Evolutionary conservation across 2,797 vertebrate genomes (phyloP), one percentile per base, ranked within the genome.

Genomic region (Petrocephalus sullivani): DNA sequence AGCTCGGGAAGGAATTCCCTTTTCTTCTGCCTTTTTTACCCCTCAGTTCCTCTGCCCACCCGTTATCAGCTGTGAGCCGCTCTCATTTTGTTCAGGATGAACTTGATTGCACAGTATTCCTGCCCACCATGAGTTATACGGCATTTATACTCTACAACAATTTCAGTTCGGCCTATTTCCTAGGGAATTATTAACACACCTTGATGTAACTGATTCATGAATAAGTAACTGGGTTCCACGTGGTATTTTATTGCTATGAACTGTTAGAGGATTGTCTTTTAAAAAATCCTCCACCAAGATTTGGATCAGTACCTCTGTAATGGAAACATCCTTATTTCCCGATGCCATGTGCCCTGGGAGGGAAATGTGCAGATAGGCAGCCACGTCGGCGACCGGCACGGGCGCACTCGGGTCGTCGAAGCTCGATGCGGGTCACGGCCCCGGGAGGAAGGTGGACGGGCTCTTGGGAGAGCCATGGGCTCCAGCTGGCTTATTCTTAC

Each of bases 121-220:
- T 87, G 93, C 93, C 93, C 92, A 92, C 91, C 87, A 90, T 90
- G 86, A 94, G 93, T 92, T 92, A 92, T 90, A 92, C 90, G 89
- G 92, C 92, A 91, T 92, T 91, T 91, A 92, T 95, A 93, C 95
- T 95, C 93, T 90, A 95, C 94, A 96, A 96, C 94, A 95, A 95
- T 92, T 91, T 93, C 89, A 93, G 94, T 95, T 95, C 93, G 90
- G 92, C 93, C 88, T 90, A 92, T 94, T 96, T 95, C 95, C 92
- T 92, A 87, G 87, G 93, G 94, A 95, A 96, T 96, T 96, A 96
- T 95, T 95, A 96, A 95, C 94, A 95, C 94, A 95, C 94, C 93
- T 95, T 94, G 93, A 93, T 92, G 93, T 92, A 92, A 92, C 91
- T 87, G 92, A 90, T 16, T 94, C 94, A 95, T 95, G 95, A 95